Base-by-base conservation (phyloP, 2,888 invertebrate genomes). In the Seira sanloemensis region DNA sequence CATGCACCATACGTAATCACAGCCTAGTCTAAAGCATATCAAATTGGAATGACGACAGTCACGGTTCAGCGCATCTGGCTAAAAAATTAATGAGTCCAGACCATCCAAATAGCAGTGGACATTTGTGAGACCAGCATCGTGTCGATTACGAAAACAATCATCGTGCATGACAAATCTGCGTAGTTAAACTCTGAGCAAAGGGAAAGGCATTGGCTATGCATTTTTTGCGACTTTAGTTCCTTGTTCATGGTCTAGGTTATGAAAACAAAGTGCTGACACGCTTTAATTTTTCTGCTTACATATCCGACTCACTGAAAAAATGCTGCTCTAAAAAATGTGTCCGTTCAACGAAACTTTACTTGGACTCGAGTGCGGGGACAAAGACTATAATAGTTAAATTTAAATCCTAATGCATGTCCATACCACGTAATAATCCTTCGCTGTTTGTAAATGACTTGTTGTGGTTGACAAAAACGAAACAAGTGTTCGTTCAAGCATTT, bases 121-220 rank as follows among this genome's bases (percentile, higher is more conserved):
- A 58, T 58, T 58, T n/a, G 58, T 18, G 58, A n/a, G 9, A 4
- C 58, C 58, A 58, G 2, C 37, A 18, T 58, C 58, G n/a, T n/a
- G 46, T 46, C n/a, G 58, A 26, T 26, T 58, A 26, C 27, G 26
- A n/a, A 58, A 16, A 25, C 58, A 62, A 62, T 65, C 46, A 79
- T n/a, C n/a, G n/a, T 72, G 79, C 79, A 68, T 79, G 79, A 79
- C 73, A 73, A 79, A 79, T 79, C 74, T 54, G 67, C 54, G 58
- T 68, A 58, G 67, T 68, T 79, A n/a, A n/a, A n/a, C n/a, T n/a
- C n/a, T 79, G 2, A 68, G 2, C 79, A 66, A 73, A 74, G 74
- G n/a, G n/a, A n/a, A n/a, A n/a, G n/a, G n/a, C n/a, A 79, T 74
- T 74, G 37, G 78, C 66, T 21, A 68, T 79, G 73, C 74, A 74